Conservation (phyloP, 2,797 vertebrate genomes). For the Hybognathus amarus region DNA sequence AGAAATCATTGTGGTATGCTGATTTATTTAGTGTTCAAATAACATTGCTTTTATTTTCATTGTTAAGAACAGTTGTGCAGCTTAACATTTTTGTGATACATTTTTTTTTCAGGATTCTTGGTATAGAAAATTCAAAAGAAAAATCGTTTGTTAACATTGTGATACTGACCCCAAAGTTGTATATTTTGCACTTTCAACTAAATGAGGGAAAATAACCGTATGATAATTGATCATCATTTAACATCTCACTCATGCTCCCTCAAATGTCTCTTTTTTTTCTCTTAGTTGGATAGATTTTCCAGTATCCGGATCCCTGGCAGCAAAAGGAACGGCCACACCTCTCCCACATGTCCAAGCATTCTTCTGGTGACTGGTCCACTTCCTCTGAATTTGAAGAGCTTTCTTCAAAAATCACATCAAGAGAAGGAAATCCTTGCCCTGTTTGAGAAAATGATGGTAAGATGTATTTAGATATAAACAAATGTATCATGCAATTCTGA, state of each 20-base stretch:
- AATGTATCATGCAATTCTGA: not conserved
- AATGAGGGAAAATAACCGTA: not conserved
- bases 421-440: slow-evolving; percentile 90
- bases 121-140: not conserved
- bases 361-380: slow-evolving; percentile 74
- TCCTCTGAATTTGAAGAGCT: slow-evolving; percentile 80
- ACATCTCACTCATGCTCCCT: not conserved
- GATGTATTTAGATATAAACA: slow-evolving; percentile 2
- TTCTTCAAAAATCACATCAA: slow-evolving; percentile 82
- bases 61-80: not conserved
- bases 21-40: not conserved
- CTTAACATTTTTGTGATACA: not conserved
- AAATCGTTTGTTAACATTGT: not conserved
- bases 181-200: not conserved
- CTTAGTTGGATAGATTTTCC: slow-evolving; percentile 92
- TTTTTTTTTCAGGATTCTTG: not conserved
- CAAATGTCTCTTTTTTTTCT: slow-evolving; percentile 46
- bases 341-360: slow-evolving; percentile 76
- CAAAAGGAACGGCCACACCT: slow-evolving; percentile 88
- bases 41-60: not conserved
- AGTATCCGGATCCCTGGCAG: slow-evolving; percentile 94
- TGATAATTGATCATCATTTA: not conserved
- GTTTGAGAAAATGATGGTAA: slow-evolving; percentile 99
- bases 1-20: not conserved
- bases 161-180: not conserved